Percentiles rank a stretch among this genome's conserved stretches.
phyloP scores from a whole-genome alignment of 2,113 vertebrate genomes.

The Cyanoderma ruficeps region DNA sequence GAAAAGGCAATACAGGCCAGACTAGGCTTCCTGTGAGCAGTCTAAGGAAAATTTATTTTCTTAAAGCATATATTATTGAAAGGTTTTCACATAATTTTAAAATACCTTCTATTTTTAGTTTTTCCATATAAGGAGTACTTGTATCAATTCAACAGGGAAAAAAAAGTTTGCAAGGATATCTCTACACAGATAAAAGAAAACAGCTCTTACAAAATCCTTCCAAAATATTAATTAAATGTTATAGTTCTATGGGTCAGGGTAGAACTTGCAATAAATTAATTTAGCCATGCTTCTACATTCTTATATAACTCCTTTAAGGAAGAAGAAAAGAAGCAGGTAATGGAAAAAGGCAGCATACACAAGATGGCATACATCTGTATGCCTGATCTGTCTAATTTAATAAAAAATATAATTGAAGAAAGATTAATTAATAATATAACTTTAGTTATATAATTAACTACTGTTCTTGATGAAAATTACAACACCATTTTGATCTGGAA shows the following conservation, averaged over 20 bases:
- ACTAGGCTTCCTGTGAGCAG: neutral
- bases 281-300: neutral
- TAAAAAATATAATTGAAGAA: neutral
- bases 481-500: neutral
- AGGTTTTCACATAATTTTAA: neutral
- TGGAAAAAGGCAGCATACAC: neutral
- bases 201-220: neutral
- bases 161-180: neutral
- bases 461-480: neutral
- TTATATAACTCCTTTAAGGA: neutral
- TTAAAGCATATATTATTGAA: neutral
- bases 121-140: neutral
- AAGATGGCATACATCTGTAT: neutral
- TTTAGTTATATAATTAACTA: neutral
- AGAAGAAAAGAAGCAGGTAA: neutral
- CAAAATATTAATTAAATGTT: neutral
- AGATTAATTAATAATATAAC: neutral
- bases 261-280: neutral
- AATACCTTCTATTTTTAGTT: neutral
- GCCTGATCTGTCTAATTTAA: neutral
- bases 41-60: neutral
- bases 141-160: neutral
- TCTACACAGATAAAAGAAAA: neutral
- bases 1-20: neutral
- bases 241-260: neutral